Conservation (phyloP, 2,113 vertebrate genomes). For the Chionodraco myersi region DNA sequence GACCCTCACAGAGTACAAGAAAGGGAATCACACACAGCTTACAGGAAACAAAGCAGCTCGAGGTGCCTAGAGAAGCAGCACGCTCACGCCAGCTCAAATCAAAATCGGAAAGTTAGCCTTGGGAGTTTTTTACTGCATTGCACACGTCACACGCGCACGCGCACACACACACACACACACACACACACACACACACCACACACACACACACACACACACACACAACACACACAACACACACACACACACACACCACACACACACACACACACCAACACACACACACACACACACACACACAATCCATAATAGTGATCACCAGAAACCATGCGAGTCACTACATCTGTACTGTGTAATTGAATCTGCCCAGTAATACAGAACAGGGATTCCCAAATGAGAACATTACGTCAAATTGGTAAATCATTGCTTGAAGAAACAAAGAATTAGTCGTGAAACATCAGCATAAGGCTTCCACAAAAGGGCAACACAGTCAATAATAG, state of each 20-base stretch:
- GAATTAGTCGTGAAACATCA: not conserved
- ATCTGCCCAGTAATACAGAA: not conserved
- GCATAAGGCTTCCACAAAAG: not conserved
- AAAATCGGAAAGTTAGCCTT: too few species aligned
- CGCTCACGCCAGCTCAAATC: too few species aligned
- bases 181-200: not conserved
- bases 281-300: not conserved
- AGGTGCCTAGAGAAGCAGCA: too few species aligned
- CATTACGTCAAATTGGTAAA: not conserved
- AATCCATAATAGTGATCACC: not conserved
- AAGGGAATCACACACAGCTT: conserved; percentile 1
- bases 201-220: too few species aligned
- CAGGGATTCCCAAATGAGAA: not conserved
- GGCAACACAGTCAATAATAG: not conserved
- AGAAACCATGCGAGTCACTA: not conserved
- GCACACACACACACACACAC: not conserved
- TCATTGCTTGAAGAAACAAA: not conserved
- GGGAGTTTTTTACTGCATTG: too few species aligned
- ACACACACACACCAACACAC: not conserved
- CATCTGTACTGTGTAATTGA: not conserved
- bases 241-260: not conserved
- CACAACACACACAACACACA: not conserved
- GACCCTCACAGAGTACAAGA: not conserved
- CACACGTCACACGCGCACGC: too few species aligned
- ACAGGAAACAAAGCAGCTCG: not conserved